phyloP scores from a whole-genome alignment of 2,113 vertebrate species.

The Athene cunicularia region DNA sequence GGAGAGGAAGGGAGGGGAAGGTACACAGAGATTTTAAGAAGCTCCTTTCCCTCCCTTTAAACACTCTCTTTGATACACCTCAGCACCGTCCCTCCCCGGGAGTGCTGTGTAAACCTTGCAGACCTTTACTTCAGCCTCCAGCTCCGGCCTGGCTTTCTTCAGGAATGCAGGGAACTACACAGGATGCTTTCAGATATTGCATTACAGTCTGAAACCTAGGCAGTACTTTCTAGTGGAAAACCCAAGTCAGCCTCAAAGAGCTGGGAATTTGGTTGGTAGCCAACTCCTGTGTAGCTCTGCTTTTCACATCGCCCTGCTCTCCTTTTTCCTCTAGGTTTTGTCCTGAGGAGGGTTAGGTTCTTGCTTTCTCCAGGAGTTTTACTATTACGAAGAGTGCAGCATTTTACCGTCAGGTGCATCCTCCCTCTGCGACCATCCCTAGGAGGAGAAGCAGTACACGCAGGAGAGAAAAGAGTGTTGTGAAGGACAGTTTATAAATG shows the following conservation, averaged over 20 bases:
- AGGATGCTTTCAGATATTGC: slow-evolving; percentile 36
- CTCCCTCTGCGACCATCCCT: neutral
- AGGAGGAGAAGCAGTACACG: neutral
- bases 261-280: slow-evolving; percentile 17
- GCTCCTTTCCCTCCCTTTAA: slow-evolving; percentile 8
- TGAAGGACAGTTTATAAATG: slow-evolving; percentile 67
- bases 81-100: neutral
- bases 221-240: slow-evolving; percentile 50
- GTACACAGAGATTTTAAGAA: slow-evolving; percentile 7
- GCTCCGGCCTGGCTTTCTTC: neutral
- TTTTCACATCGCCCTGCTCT: neutral
- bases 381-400: neutral
- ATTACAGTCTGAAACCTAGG: slow-evolving; percentile 17
- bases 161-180: slow-evolving; percentile 10
- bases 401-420: neutral
- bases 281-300: slow-evolving; percentile 16
- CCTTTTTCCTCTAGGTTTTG: neutral
- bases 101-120: neutral
- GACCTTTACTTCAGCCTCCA: neutral
- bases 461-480: slow-evolving; percentile 23
- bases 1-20: slow-evolving; percentile 43
- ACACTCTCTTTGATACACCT: slow-evolving; percentile 39
- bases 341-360: neutral
- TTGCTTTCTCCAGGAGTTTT: neutral
- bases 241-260: slow-evolving; percentile 52